Base-by-base conservation (phyloP, 1,140 invertebrate genomes). In the Parapsyche elsis region DNA sequence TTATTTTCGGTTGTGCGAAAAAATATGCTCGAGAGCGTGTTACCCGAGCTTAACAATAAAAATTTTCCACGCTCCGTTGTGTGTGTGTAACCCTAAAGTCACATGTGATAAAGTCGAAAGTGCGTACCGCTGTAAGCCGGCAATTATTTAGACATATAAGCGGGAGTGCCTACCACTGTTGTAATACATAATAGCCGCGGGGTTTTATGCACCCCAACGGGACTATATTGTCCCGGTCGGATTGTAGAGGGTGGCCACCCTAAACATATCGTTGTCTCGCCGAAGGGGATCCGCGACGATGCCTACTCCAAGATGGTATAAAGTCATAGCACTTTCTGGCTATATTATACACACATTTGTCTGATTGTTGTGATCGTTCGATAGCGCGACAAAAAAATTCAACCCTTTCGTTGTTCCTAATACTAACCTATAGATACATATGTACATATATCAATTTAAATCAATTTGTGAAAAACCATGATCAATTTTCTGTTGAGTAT, bases 111-210 rank as follows among this genome's bases (percentile, higher is more conserved):
- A 77, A 77, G 19, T 45, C 44, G 45, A 46, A 64, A 77, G 57
- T 77, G 75, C 75, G 75, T 77, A 64, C 26, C 19, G 75, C 26
- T 77, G 75, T 77, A 77, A 77, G 75, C 75, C 46, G 75, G 75
- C 75, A 77, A 77, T 77, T 77, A 77, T 77, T 77, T 64, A 77
- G 75, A 64, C 75, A 59, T 64, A 77, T 44, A 77, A 77, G 75
- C 24, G 49, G 23, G 71, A 53, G 46, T 23, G 74, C 57, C 53
- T 77, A 21, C 57, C 9, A 64, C 44, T 24, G 26, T 64, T 77
- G 75, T 77, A 59, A 77, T 59, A 64, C 75, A 77, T 76, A 76
- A 76, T 76, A 61, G 74, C 26, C 45, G 9, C 23, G 73, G 44
- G 49, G 10, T 75, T 53, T 75, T 53, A 26, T 75, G 5, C 24